A percentile compares a stretch with the other conserved stretches of the same genome.
Evolutionary conservation across 92 coral and sea anemone genomes (phyloP).

Genomic region (Porites evermanni): DNA sequence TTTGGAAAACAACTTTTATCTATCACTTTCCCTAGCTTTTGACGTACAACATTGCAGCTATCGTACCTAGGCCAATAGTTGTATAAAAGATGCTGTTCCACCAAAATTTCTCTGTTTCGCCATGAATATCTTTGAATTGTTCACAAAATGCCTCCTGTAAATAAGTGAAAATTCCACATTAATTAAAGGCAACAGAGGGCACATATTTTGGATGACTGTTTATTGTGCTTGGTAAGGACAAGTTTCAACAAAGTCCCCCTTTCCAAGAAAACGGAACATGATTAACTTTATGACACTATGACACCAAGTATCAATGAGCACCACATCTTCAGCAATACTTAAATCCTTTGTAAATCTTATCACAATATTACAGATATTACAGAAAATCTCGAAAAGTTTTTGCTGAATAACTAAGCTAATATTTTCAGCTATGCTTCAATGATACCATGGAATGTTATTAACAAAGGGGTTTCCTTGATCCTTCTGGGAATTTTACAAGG

Average conservation of each 20-base stretch:
- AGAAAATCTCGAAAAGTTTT: background rate
- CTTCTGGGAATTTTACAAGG: background rate
- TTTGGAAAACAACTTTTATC: background rate
- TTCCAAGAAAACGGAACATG: background rate
- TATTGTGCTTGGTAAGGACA: background rate
- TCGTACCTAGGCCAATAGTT: conserved; percentile 87
- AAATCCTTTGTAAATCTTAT: background rate
- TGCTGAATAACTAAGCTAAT: background rate
- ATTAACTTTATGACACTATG: background rate
- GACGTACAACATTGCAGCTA: conserved; percentile 75
- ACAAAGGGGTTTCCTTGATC: background rate
- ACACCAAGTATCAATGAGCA: background rate
- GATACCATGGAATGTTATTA: background rate
- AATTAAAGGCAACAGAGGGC: background rate
- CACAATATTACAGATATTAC: background rate
- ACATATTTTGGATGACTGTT: background rate
- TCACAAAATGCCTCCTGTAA: conserved; percentile 87
- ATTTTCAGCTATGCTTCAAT: background rate
- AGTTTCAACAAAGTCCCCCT: background rate
- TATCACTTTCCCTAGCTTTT: conserved; percentile 39
- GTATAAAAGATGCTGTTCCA: conserved; percentile 87
- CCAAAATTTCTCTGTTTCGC: conserved; percentile 86
- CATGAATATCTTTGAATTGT: conserved; percentile 82
- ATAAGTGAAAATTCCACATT: conserved; percentile 6
- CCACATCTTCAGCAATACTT: background rate